Conservation (phyloP, 1,140 invertebrate species). For the Aphaenogaster rudis region DNA sequence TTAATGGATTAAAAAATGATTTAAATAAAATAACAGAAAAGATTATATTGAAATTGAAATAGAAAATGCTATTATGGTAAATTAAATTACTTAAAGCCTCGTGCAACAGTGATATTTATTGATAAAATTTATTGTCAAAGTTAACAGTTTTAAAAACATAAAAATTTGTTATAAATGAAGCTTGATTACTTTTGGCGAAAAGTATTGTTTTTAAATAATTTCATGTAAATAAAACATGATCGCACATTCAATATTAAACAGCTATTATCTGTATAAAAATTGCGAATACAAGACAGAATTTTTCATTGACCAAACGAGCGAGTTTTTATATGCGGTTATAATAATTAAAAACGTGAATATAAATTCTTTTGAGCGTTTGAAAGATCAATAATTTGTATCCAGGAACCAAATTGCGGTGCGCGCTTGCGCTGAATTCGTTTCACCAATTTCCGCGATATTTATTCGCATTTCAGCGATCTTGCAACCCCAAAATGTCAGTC, state of each 20-base stretch:
- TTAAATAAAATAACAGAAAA: not conserved
- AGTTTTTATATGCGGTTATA: not conserved
- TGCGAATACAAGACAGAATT: not conserved
- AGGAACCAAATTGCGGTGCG: slow-evolving; percentile 1
- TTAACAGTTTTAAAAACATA: not conserved
- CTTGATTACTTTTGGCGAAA: not conserved
- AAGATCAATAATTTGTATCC: slow-evolving; percentile 51
- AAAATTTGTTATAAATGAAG: slow-evolving; percentile 14
- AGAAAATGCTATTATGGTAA: not conserved
- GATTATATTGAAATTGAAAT: not conserved
- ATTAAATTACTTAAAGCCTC: not conserved
- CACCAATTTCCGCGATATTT: slow-evolving; percentile 35
- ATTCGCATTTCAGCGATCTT: slow-evolving; percentile 30
- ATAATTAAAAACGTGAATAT: slow-evolving; percentile 23
- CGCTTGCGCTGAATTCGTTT: slow-evolving; percentile 37
- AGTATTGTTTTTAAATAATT: slow-evolving; percentile 1
- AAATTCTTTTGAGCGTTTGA: not conserved
- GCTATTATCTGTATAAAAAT: slow-evolving; percentile 9
- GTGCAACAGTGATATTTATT: not conserved
- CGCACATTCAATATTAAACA: not conserved
- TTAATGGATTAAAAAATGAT: not conserved
- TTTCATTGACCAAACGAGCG: not conserved
- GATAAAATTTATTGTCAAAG: not conserved
- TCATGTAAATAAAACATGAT: slow-evolving; percentile 3
- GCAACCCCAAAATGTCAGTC: slow-evolving; percentile 47